phyloP scores from a whole-genome alignment of 2,797 vertebrate species.

The Tapera naevia region DNA sequence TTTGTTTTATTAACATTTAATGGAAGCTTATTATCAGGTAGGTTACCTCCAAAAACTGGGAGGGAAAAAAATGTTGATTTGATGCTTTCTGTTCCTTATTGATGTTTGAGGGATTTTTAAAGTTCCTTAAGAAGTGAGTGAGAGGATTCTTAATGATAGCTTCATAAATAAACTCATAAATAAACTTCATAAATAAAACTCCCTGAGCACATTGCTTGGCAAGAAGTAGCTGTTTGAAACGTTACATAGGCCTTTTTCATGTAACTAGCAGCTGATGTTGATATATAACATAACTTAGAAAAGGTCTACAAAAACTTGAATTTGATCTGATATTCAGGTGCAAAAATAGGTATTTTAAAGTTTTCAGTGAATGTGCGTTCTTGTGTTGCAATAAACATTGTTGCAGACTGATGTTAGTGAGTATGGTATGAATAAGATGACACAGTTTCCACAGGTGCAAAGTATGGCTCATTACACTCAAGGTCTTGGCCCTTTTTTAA shows the following conservation, averaged over 20 bases:
- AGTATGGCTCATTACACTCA: not conserved
- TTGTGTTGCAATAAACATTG: not conserved
- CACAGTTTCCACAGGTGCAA: fast-evolving
- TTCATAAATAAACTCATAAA: not conserved
- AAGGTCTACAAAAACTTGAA: not conserved
- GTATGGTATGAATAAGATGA: not conserved
- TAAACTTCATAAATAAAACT: not conserved
- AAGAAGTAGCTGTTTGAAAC: not conserved
- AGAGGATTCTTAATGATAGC: not conserved
- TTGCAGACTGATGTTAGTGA: not conserved
- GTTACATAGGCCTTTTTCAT: not conserved
- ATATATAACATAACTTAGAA: not conserved
- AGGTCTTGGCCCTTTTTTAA: not conserved
- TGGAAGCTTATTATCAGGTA: constrained; percentile 41
- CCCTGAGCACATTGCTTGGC: not conserved
- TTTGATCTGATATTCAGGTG: not conserved
- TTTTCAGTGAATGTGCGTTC: not conserved
- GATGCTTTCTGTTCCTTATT: not conserved
- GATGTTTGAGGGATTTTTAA: not conserved
- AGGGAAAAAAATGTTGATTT: not conserved
- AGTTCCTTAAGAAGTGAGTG: not conserved
- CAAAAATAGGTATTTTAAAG: not conserved
- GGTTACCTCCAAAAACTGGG: not conserved
- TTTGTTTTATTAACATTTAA: constrained; percentile 60
- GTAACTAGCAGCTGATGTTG: not conserved